These are phyloP conservation scores for Sthenelais limicola DNA, from an alignment of 2,888 invertebrate genomes.

Conservation along the genomic window DNA sequence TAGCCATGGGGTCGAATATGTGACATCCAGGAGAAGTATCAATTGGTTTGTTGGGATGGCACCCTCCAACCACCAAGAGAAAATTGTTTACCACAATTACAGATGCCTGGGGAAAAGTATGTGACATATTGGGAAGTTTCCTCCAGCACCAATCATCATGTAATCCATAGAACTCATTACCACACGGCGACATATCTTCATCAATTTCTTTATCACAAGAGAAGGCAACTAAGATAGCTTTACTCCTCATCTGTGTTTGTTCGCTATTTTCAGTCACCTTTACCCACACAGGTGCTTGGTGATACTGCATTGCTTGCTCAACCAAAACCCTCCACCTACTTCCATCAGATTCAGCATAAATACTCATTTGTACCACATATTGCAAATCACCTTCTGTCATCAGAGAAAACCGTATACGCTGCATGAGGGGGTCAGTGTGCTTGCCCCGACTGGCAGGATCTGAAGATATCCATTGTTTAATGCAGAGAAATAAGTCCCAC, in stretches of 20 bases:
- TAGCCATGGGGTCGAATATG: neutral
- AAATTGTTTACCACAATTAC: slow-evolving; percentile 10
- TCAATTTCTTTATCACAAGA: slow-evolving; percentile 13
- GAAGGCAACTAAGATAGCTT: neutral
- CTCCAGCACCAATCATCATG: slow-evolving; percentile 22
- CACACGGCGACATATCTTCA: neutral
- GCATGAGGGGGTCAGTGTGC: neutral
- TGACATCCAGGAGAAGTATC: slow-evolving; percentile 3
- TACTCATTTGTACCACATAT: neutral
- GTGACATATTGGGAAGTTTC: slow-evolving; percentile 5
- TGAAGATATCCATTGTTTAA: slow-evolving; percentile 1
- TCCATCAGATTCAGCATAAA: neutral
- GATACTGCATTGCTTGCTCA: neutral
- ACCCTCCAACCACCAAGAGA: slow-evolving; percentile 7
- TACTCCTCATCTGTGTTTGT: neutral
- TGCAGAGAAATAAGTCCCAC: slow-evolving; percentile 21
- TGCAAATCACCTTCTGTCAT: neutral
- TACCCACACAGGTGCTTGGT: neutral
- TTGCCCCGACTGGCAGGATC: neutral
- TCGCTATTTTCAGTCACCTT: neutral
- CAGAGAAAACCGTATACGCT: neutral
- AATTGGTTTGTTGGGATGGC: neutral
- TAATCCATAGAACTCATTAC: slow-evolving; percentile 4
- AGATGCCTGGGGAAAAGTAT: slow-evolving; percentile 14
- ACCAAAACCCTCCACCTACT: slow-evolving; percentile 1